Base-by-base conservation (phyloP, 35 echinoderm and acorn worm species). In the Holothuria glaberrima region DNA sequence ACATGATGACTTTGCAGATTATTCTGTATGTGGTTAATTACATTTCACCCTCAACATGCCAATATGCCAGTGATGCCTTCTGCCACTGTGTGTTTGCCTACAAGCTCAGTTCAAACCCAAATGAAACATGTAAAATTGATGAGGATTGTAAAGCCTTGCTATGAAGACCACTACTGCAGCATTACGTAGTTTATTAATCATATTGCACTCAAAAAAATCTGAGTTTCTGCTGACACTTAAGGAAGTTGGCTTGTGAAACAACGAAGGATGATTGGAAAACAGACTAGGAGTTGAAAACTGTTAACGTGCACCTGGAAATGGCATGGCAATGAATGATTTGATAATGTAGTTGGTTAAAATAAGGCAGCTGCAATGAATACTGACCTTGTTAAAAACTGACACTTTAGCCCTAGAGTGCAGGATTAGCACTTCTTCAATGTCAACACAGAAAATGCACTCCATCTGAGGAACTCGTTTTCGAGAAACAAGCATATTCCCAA, bases 41-140 rank as follows among this genome's bases (percentile, higher is more conserved):
- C 41, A 77, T 77, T 77, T 77, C 38, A 77, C 73, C 73, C 73
- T 77, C 73, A 20, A 77, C 73, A 50, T 77, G 73, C 73, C 73
- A 77, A 77, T 77, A 48, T 77, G 38, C 41, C 19, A 77, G 48
- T n/a, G 73, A 77, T 77, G 73, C 73, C 73, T 77, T 77, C 73
- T n/a, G 41, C 36, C 25, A 48, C 41, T 25, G 73, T 48, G 20
- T 77, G 73, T 77, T 77, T 77, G 35, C 73, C 36, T 25, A 77
- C 35, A 12, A 20, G 27, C 48, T 20, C 50, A 21, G 22, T 48
- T 48, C 35, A 48, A 45, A 48, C 44, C 50, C 74, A 28, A 35
- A 25, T 78, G 41, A 78, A 78, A 78, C 35, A 48, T 48, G 74
- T 78, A 78, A 78, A 78, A 78, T 50, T 78, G 36, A 78, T 78